Base-by-base conservation (phyloP, 2,888 invertebrate genomes). In the Cetonia aurata region DNA sequence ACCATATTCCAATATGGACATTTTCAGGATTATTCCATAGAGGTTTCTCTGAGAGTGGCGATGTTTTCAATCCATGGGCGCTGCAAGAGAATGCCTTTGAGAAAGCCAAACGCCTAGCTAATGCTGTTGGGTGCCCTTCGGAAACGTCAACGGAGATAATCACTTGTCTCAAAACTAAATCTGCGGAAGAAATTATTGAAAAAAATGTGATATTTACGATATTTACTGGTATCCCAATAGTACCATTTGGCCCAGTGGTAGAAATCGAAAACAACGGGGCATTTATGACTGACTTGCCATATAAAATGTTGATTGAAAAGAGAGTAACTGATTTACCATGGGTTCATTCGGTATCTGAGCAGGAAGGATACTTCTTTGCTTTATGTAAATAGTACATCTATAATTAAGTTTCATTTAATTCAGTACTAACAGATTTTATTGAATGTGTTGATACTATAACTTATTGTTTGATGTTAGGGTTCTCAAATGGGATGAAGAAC, bases 351-450 rank as follows among this genome's bases (percentile, higher is more conserved):
- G 86, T 90, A 19, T 88, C 89, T 0, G 87, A 88, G 6, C 89
- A 92, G 69, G 93, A 93, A 80, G 93, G 92, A 69, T 84, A 91
- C n/a, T 91, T 90, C 77, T 91, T 92, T 19, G 90, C 88, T 50
- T 88, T 89, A 78, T 87, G 91, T 91, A 82, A 69, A 55, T 50
- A 25, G 3, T 6, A 6, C n/a, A 46, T 46, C 2, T 1, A 46
- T 13, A 13, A 13, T 13, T 13, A 46, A 46, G 12, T 37, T 59
- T 62, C n/a, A n/a, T n/a, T n/a, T n/a, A n/a, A n/a, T n/a, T n/a
- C n/a, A n/a, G n/a, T n/a, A n/a, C n/a, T n/a, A n/a, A n/a, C n/a
- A n/a, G n/a, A n/a, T n/a, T n/a, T n/a, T n/a, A n/a, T n/a, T n/a
- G n/a, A n/a, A n/a, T n/a, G n/a, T n/a, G n/a, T n/a, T n/a, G n/a